Evolutionary conservation across 1,140 invertebrate genomes (phyloP).

Genomic region (Drosophila grimshawi): DNA sequence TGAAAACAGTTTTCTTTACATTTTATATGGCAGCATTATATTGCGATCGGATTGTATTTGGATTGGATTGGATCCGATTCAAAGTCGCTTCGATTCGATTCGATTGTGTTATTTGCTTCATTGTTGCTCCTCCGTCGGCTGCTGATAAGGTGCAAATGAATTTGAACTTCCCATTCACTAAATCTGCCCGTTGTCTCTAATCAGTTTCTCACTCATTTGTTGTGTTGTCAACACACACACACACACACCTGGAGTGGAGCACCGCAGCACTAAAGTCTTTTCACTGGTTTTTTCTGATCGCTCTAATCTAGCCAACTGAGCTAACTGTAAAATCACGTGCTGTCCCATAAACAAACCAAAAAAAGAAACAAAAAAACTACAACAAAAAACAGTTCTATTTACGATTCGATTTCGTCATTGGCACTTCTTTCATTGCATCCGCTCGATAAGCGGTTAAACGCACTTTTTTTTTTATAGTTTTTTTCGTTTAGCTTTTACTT

Average conservation of each 20-base stretch:
- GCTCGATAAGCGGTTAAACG: slow-evolving; percentile 61
- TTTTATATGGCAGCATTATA: background rate
- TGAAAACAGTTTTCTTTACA: slow-evolving; percentile 11
- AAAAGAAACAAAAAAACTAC: no score
- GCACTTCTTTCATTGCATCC: slow-evolving; percentile 30
- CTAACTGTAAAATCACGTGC: background rate
- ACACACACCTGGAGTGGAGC: background rate
- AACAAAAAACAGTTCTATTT: slow-evolving; percentile 27
- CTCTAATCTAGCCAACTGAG: slow-evolving; percentile 2
- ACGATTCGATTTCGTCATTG: slow-evolving; percentile 66
- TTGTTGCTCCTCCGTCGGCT: slow-evolving; percentile 52
- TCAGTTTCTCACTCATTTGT: slow-evolving; percentile 36
- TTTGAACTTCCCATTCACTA: slow-evolving; percentile 70
- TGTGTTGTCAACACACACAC: slow-evolving; percentile 26
- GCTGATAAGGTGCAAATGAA: slow-evolving; percentile 23
- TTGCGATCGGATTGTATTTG: slow-evolving; percentile 6
- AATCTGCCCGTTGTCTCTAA: slow-evolving; percentile 62
- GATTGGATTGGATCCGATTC: slow-evolving; percentile 1
- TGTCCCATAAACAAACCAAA: background rate
- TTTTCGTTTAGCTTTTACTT: slow-evolving; percentile 61
- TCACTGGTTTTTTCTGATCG: background rate
- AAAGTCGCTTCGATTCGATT: background rate
- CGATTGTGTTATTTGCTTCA: slow-evolving; percentile 34
- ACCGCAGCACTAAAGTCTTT: slow-evolving; percentile 4
- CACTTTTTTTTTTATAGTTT: background rate